Conservation (phyloP, 2,888 invertebrate genomes). For the Drosophila tripunctata region DNA sequence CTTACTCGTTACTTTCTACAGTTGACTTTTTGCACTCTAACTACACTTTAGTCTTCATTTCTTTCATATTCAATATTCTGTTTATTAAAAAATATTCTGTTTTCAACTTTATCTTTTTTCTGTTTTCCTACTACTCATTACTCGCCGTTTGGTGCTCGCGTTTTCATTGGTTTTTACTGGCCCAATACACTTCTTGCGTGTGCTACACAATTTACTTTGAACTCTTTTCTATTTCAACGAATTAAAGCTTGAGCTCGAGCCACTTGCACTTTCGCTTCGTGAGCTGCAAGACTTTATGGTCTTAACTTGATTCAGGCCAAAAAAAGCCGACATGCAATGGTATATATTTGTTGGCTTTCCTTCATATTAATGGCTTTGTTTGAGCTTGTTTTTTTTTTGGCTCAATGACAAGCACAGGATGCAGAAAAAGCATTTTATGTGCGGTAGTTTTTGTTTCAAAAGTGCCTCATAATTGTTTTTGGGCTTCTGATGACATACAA, state of each 20-base stretch:
- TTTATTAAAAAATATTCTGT: no score
- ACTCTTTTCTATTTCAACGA: neutral
- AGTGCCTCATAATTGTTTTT: slow-evolving; percentile 12
- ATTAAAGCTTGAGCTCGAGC: neutral
- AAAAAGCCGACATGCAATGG: slow-evolving; percentile 23
- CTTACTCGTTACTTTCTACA: neutral
- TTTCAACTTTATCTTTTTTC: neutral
- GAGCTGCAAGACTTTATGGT: neutral
- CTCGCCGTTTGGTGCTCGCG: neutral
- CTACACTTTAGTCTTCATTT: neutral
- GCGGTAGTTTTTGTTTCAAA: slow-evolving; percentile 10
- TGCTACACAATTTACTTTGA: neutral
- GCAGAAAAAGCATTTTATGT: slow-evolving; percentile 13
- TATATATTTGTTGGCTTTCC: slow-evolving; percentile 20
- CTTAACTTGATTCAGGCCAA: slow-evolving; percentile 6
- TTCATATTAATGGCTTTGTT: slow-evolving; percentile 36
- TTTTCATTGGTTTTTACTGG: neutral
- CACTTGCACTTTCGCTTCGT: neutral
- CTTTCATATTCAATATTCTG: neutral
- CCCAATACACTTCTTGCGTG: neutral
- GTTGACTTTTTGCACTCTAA: neutral
- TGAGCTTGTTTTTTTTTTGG: slow-evolving; percentile 11
- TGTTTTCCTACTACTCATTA: neutral
- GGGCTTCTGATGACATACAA: slow-evolving; percentile 2
- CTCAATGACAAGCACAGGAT: slow-evolving; percentile 12